Evolutionary conservation across 2,888 invertebrate genomes (phyloP).

Genomic region (Osedax fenrisi): DNA sequence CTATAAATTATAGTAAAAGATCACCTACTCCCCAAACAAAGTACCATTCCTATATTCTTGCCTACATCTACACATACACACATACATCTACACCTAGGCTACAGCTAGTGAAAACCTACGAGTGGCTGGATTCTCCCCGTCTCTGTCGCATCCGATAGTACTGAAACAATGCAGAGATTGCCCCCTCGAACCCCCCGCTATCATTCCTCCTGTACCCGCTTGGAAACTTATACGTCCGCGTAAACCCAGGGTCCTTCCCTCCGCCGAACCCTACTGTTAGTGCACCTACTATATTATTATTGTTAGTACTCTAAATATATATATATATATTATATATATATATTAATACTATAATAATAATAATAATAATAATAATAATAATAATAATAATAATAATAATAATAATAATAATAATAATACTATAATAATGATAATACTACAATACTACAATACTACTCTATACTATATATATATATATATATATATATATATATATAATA

Average conservation of each 20-base stretch:
- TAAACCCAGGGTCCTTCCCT: conserved; percentile 45
- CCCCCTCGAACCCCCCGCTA: conserved; percentile 49
- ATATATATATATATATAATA: no score
- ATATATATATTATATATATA: neutral
- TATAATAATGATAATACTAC: no score
- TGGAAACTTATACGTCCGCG: conserved; percentile 50
- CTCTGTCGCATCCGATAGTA: conserved; percentile 49
- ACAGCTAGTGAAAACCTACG: conserved; percentile 48
- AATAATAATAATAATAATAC: no score
- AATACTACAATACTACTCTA: no score
- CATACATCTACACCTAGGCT: no score
- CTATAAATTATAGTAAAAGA: no score
- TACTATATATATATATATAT: no score
- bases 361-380: no score
- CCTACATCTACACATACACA: no score
- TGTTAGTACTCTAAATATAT: neutral
- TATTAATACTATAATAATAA: neutral
- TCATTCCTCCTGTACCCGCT: conserved; percentile 46
- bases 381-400: no score
- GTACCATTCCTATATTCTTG: no score
- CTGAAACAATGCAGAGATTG: conserved; percentile 49
- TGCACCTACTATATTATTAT: neutral
- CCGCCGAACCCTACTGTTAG: conserved; percentile 44
- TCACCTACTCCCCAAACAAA: no score
- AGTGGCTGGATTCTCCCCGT: conserved; percentile 47